A percentile compares a stretch with the other conserved stretches of the same genome.
Conservation (phyloP, 30 jellyfish, hydroid and myxozoan species). For the Hydra vulgaris region DNA sequence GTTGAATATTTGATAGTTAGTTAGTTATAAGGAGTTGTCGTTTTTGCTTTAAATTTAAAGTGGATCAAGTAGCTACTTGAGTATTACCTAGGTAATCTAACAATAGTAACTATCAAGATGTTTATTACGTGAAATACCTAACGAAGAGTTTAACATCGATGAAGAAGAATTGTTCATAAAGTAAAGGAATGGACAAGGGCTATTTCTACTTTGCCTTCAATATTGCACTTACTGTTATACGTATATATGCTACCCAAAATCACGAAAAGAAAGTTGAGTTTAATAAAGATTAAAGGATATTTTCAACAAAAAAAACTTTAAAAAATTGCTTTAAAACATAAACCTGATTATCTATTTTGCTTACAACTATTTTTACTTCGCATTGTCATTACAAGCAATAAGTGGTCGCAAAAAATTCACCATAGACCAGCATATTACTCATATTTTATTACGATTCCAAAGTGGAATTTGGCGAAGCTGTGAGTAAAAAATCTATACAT, state of each 20-base stretch:
- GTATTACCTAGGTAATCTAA: no score
- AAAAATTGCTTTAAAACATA: no score
- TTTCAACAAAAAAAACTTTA: not conserved
- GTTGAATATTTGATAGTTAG: not conserved
- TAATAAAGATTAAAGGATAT: not conserved
- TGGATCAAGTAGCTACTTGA: no score
- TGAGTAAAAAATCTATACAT: no score
- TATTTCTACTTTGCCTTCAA: not conserved
- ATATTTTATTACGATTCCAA: not conserved
- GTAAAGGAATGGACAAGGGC: not conserved
- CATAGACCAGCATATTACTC: not conserved
- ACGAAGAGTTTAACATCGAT: not conserved
- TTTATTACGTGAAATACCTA: not conserved
- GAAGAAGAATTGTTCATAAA: not conserved
- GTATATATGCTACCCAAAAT: not conserved
- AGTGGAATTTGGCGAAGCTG: conserved; percentile 57
- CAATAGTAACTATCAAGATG: not conserved
- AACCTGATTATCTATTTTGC: not conserved
- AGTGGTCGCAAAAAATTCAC: not conserved
- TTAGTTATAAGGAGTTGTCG: not conserved
- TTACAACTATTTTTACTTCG: not conserved
- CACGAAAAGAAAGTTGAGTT: not conserved
- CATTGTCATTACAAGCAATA: not conserved
- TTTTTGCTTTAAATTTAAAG: not conserved
- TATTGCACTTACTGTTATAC: not conserved